phyloP scores from a whole-genome alignment of 2,888 invertebrate species.

The Imbricaverruca yamaguchii region DNA sequence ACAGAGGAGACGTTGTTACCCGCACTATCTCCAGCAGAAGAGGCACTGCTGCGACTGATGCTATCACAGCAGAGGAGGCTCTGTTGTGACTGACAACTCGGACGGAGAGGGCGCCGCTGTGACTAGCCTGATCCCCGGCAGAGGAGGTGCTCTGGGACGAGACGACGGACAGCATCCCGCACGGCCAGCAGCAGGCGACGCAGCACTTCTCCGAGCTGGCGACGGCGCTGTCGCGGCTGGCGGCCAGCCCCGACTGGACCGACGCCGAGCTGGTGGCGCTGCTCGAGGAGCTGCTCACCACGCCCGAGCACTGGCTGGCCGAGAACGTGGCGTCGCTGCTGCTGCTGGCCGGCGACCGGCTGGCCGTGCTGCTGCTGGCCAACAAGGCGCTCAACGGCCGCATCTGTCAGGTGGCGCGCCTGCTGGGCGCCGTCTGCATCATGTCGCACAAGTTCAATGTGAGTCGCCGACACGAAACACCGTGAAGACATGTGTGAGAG shows the following conservation, averaged over 20 bases:
- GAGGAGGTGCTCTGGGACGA: constrained; percentile 12
- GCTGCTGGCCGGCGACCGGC: constrained; percentile 9
- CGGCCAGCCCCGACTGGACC: neutral
- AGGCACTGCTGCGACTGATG: too few relatives aligned
- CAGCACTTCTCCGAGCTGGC: constrained; percentile 18
- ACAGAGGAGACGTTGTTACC: too few relatives aligned
- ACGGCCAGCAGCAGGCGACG: constrained; percentile 14
- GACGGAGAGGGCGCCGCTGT: too few relatives aligned
- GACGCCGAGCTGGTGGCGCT: constrained; percentile 2
- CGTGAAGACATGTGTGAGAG: too few relatives aligned
- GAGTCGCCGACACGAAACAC: neutral
- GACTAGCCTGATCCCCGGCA: neutral
- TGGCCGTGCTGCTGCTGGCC: constrained; percentile 4
- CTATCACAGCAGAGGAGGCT: too few relatives aligned
- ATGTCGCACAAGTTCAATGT: constrained; percentile 14
- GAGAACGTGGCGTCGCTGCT: constrained; percentile 8
- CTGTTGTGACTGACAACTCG: too few relatives aligned
- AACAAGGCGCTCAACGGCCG: neutral
- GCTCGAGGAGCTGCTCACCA: constrained; percentile 1
- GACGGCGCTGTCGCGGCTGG: constrained; percentile 15
- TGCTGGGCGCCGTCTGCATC: constrained; percentile 11
- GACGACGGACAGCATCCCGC: constrained; percentile 18
- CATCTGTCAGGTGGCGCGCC: neutral
- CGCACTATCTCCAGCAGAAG: too few relatives aligned
- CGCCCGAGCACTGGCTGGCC: neutral